Evolutionary conservation across 2,888 invertebrate species (phyloP), one percentile per base, ranked within the genome.

Genomic region (Cyclophora punctaria): DNA sequence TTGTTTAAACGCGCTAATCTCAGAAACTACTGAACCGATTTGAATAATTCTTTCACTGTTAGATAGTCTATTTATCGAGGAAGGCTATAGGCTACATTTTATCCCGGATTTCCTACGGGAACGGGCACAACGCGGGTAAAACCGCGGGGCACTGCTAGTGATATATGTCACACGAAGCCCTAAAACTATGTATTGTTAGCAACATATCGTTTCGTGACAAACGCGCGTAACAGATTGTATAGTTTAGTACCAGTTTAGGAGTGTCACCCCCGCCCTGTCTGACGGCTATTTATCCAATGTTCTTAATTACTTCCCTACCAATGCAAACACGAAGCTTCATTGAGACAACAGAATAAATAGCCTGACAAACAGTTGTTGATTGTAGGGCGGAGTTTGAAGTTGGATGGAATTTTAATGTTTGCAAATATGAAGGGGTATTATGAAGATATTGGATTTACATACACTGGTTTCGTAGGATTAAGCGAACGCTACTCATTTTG

Each of bases 241-340:
- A 34, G 44, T 44, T 34, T 44, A 44, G 44, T 44, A 33, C 20
- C 66, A 65, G 65, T 67, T 65, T 69, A 73, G 82, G 78, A 75
- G 83, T 76, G 78, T 76, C 72, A 78, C 74, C 77, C 67, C 72
- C 60, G 79, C 81, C 68, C 72, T 71, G 65, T 57, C 60, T 55
- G 49, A 45, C 40, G 54, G 62, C 64, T 74, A 71, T 78, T 76
- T 75, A 73, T 69, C 58, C 62, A 63, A 68, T 60, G 65, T 67
- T 68, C 67, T 76, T 83, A 80, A 83, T 82, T 83, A 83, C 76
- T 78, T 75, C 66, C 69, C 72, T 58, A 56, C 60, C 60, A 70
- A 66, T 64, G 64, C 69, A 71, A 74, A 76, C 76, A 77, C 71
- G 71, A 69, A 67, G 75, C 67, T 74, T 67, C 63, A 73, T 73